Evolutionary conservation across 2,113 vertebrate species (phyloP).

Genomic region (Mirounga angustirostris): DNA sequence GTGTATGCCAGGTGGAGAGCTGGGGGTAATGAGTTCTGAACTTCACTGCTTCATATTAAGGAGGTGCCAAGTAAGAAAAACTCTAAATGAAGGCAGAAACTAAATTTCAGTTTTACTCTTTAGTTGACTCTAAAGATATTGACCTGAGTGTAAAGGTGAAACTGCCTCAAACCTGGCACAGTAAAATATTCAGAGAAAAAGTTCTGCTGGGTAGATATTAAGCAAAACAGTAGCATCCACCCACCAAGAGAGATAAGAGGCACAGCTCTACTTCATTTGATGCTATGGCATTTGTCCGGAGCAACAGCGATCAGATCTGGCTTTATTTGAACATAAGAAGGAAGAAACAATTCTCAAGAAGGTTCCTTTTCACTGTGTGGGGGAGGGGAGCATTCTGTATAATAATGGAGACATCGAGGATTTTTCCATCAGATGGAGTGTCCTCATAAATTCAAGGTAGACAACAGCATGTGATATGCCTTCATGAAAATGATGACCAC

Average conservation of each 20-base stretch:
- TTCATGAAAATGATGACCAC: not conserved
- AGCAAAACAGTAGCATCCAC: conserved; percentile 4
- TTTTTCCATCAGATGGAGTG: conserved; percentile 37
- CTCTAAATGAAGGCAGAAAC: conserved; percentile 38
- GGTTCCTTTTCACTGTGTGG: conserved; percentile 22
- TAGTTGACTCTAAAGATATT: conserved; percentile 36
- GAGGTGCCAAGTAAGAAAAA: not conserved
- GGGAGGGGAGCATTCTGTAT: not conserved
- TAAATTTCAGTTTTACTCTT: conserved; percentile 67
- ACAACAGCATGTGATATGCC: not conserved
- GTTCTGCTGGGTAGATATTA: not conserved
- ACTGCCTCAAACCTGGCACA: not conserved
- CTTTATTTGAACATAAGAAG: not conserved
- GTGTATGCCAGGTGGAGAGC: too few species aligned
- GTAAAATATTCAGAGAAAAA: conserved; percentile 41
- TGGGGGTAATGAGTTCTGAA: not conserved
- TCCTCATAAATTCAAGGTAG: conserved; percentile 49
- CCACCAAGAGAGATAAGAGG: not conserved
- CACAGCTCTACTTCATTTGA: not conserved
- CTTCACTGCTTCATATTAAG: not conserved
- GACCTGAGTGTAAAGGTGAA: conserved; percentile 63
- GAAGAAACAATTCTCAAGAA: conserved; percentile 42
- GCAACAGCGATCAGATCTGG: conserved; percentile 13
- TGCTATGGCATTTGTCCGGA: conserved; percentile 17
- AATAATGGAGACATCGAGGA: conserved; percentile 36